These are phyloP conservation scores for Chiloscyllium punctatum DNA, from an alignment of 2,797 vertebrate species.

Conservation along the genomic window DNA sequence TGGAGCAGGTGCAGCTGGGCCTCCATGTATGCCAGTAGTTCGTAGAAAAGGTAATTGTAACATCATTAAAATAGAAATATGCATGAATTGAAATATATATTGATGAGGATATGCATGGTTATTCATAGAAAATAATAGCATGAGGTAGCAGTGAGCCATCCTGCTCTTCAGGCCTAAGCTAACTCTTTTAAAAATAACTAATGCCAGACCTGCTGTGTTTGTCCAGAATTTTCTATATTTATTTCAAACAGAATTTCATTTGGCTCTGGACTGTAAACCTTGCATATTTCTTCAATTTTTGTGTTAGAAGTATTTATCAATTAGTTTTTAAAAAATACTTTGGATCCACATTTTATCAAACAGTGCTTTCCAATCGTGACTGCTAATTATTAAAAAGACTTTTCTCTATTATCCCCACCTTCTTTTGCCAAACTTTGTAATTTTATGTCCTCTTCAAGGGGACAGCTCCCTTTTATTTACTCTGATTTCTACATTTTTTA, in stretches of 20 bases:
- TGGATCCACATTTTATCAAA: background rate
- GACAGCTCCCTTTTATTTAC: background rate
- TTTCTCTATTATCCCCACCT: background rate
- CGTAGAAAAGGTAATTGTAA: background rate
- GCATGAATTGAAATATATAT: background rate
- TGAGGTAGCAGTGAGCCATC: background rate
- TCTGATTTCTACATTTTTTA: background rate
- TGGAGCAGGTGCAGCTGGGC: background rate
- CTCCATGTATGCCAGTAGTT: background rate
- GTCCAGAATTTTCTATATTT: too few relatives aligned
- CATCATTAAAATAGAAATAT: background rate
- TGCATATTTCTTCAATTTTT: too few relatives aligned
- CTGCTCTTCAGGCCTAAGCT: background rate
- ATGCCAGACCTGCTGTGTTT: too few relatives aligned
- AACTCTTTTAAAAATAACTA: background rate
- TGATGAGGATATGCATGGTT: background rate
- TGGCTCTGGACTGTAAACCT: too few relatives aligned
- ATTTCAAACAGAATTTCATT: too few relatives aligned
- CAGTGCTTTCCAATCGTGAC: background rate
- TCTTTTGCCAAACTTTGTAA: background rate
- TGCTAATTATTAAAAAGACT: background rate
- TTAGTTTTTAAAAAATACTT: background rate
- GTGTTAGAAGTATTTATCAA: background rate
- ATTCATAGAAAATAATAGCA: background rate
- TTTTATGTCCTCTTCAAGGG: background rate